phyloP scores from a whole-genome alignment of 2,113 vertebrate genomes.

The Bufo bufo region DNA sequence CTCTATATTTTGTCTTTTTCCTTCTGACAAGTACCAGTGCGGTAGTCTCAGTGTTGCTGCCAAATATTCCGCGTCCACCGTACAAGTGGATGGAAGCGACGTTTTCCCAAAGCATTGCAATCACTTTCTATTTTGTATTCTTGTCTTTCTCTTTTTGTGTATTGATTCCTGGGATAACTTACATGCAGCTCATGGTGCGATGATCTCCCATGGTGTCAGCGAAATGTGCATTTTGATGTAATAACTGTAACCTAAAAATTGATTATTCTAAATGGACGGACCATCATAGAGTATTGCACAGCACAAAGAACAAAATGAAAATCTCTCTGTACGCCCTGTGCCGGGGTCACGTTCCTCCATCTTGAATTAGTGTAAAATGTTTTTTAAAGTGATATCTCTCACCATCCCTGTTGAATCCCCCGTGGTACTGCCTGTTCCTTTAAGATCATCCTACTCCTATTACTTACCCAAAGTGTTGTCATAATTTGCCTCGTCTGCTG shows the following conservation, averaged over 20 bases:
- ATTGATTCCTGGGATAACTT: conserved; percentile 17
- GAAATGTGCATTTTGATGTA: conserved; percentile 8
- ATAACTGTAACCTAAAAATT: not conserved
- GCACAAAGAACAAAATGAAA: not conserved
- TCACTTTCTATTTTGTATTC: not conserved
- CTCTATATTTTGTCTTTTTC: conserved; percentile 36
- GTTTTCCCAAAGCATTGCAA: not conserved
- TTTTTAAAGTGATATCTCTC: not conserved
- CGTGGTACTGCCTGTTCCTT: no score
- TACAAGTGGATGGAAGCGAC: not conserved
- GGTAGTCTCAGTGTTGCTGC: conserved; percentile 10
- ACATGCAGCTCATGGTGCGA: not conserved
- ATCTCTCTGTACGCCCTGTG: not conserved
- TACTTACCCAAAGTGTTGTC: not conserved
- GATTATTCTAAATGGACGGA: not conserved
- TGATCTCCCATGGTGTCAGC: not conserved
- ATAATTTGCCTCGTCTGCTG: no score
- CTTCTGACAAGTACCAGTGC: conserved; percentile 1
- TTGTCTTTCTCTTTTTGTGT: not conserved
- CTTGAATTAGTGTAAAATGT: not conserved
- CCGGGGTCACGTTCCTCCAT: not conserved
- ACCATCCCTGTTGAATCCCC: no score
- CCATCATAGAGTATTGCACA: not conserved
- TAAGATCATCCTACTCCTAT: not conserved
- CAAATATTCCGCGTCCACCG: conserved; percentile 6